Conservation (phyloP, 2,888 invertebrate species). For the Lepidonotus clava region DNA sequence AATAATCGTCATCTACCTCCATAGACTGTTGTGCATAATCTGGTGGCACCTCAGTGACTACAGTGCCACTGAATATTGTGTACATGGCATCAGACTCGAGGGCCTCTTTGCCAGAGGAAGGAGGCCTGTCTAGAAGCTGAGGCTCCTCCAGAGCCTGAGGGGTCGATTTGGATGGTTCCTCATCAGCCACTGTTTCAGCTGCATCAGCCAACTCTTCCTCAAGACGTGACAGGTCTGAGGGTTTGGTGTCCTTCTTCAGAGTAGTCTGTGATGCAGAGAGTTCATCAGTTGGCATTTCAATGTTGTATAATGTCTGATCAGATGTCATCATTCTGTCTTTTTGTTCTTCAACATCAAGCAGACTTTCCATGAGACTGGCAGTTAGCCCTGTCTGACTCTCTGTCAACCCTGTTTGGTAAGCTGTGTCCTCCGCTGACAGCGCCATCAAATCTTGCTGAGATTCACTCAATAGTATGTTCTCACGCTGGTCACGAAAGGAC, state of each 20-base stretch:
- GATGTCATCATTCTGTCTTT: constrained; percentile 70
- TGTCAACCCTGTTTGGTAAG: constrained; percentile 3
- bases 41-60: constrained; percentile 58
- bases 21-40: constrained; percentile 53
- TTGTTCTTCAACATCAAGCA: constrained; percentile 64
- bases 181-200: not conserved
- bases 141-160: constrained; percentile 47
- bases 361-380: constrained; percentile 70
- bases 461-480: constrained; percentile 37
- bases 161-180: not conserved
- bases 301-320: constrained; percentile 79
- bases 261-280: constrained; percentile 56
- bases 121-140: constrained; percentile 51
- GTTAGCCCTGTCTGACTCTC: constrained; percentile 60
- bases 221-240: constrained; percentile 75
- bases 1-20: constrained; percentile 52
- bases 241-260: not conserved
- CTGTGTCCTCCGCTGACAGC: not conserved
- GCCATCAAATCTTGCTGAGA: constrained; percentile 27
- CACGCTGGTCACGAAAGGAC: constrained; percentile 32
- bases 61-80: constrained; percentile 51
- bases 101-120: constrained; percentile 61
- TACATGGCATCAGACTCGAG: constrained; percentile 62
- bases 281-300: constrained; percentile 80
- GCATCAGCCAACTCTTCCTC: constrained; percentile 51